Conservation (phyloP, 1,140 invertebrate genomes). For the Drosophila varians region DNA sequence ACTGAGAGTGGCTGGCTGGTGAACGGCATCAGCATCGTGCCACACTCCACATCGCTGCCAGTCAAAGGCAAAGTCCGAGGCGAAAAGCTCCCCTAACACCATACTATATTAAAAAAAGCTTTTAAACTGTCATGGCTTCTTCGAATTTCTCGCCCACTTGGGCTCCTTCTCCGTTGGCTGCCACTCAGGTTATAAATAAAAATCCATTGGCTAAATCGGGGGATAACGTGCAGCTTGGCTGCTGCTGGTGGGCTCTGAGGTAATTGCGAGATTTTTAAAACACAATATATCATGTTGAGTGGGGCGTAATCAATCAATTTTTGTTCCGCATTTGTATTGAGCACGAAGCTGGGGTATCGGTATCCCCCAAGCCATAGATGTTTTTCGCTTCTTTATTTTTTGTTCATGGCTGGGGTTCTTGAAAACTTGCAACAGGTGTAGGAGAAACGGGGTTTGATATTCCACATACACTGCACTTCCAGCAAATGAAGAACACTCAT, state of each 20-base stretch:
- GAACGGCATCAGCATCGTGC: slow-evolving; percentile 18
- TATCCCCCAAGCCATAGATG: slow-evolving; percentile 12
- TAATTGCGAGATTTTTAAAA: slow-evolving; percentile 66
- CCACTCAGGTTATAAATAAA: slow-evolving; percentile 65
- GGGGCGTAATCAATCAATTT: slow-evolving; percentile 73
- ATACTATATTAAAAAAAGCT: slow-evolving; percentile 76
- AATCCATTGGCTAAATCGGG: slow-evolving; percentile 63
- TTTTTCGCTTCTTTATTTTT: slow-evolving; percentile 9
- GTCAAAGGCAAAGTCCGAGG: slow-evolving; percentile 2
- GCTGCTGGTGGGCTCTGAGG: slow-evolving; percentile 27
- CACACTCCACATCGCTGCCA: slow-evolving; percentile 6
- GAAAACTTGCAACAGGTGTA: slow-evolving; percentile 34
- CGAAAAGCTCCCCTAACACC: slow-evolving; percentile 18
- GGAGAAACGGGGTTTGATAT: neutral
- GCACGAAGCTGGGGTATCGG: slow-evolving; percentile 12
- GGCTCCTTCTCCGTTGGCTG: slow-evolving; percentile 7
- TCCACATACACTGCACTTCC: neutral
- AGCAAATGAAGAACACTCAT: neutral
- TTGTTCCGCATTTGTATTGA: slow-evolving; percentile 51
- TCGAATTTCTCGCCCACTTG: slow-evolving; percentile 14
- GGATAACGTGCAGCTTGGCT: slow-evolving; percentile 38
- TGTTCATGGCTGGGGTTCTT: slow-evolving; percentile 12
- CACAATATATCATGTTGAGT: slow-evolving; percentile 67
- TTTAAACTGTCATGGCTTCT: slow-evolving; percentile 70
- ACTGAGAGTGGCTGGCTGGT: slow-evolving; percentile 9